Base-by-base conservation (phyloP, 2,113 vertebrate species). In the Mustela nigripes region DNA sequence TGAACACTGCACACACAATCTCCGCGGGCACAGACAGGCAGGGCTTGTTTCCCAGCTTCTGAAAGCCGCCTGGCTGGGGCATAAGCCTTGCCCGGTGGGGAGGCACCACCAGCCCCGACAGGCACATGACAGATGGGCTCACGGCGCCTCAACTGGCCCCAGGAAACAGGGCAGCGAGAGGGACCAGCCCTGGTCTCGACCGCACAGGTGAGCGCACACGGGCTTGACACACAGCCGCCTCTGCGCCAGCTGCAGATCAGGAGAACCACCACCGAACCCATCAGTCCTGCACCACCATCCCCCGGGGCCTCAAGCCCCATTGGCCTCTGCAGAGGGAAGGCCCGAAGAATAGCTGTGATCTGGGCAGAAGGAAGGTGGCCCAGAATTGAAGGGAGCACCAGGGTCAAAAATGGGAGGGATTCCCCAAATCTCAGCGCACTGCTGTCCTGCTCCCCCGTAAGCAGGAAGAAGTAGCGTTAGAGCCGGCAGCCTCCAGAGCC, bases 341-440 rank as follows among this genome's bases (percentile, higher is more conserved):
- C 31, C 2, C 0, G 11, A n/a, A 87, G 33, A 24, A 84, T 5
- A 19, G 12, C 65, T 69, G 19, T 3, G 33, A 26, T 33, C 1
- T 19, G 21, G 21, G 26, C 42, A 69, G 53, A 85, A 22, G 26
- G n/a, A 31, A 74, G 39, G 45, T 18, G 5, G 33, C 65, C 36
- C 56, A 62, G 56, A 60, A 80, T 45, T 8, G 7, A 31, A 19
- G 12, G 0, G 42, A 53, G 8, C 36, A 4, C 60, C 28, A 26
- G 26, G 36, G 10, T 33, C 45, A 7, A 28, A 63, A 33, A 4
- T 4, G 74, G 14, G 71, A 18, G 33, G n/a, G 56, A 11, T 21
- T 19, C 26, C 21, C n/a, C 5, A 0, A 11, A 33, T 24, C 45
- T 71, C 26, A 4, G 33, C 0, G 0, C 16, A 31, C 11, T 0